These are phyloP conservation scores for Megalops atlanticus DNA, from an alignment of 2,113 vertebrate species.

Conservation along the genomic window DNA sequence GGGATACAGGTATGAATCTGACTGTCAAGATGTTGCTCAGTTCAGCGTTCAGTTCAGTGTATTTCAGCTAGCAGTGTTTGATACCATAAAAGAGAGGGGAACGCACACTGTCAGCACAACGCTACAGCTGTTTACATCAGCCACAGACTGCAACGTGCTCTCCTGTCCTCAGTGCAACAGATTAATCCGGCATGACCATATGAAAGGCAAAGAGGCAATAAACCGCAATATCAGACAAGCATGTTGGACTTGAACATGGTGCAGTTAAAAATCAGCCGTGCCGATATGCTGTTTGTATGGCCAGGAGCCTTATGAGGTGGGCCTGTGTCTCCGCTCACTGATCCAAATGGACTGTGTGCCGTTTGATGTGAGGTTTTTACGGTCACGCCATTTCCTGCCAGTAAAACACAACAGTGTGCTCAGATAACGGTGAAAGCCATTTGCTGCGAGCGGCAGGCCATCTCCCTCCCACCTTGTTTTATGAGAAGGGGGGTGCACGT, in stretches of 20 bases:
- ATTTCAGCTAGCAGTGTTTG: background rate
- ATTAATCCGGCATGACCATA: background rate
- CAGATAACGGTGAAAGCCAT: background rate
- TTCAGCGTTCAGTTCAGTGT: no score
- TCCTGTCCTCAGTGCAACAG: background rate
- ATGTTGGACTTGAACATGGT: background rate
- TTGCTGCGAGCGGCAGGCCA: background rate
- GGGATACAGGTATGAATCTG: background rate
- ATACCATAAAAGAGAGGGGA: background rate
- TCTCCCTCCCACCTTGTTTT: slow-evolving; percentile 25
- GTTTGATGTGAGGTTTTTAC: slow-evolving; percentile 31
- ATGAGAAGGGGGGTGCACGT: background rate
- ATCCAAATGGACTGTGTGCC: slow-evolving; percentile 16
- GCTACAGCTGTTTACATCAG: background rate
- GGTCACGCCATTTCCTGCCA: slow-evolving; percentile 29
- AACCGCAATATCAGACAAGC: background rate
- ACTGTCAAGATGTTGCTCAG: background rate
- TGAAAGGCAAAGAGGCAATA: background rate
- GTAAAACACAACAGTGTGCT: slow-evolving; percentile 27
- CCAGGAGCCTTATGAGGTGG: background rate
- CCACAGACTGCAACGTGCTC: background rate
- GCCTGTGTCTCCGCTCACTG: slow-evolving; percentile 11
- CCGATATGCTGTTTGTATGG: background rate
- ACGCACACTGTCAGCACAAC: background rate
- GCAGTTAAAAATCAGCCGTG: background rate